Evolutionary conservation across 2,113 vertebrate genomes (phyloP).

Genomic region (Saimiri boliviensis): DNA sequence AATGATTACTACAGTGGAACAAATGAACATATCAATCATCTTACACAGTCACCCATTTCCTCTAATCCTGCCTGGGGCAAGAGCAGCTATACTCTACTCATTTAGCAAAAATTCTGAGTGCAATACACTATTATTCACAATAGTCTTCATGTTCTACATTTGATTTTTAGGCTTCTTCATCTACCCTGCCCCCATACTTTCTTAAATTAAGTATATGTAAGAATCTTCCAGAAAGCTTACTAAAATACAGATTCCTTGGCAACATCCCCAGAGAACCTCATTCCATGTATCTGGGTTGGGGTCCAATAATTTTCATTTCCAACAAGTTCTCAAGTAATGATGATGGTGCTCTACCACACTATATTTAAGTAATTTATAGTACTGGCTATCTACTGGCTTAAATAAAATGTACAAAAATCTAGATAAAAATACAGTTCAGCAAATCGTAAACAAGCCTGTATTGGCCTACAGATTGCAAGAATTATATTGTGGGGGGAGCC

Average conservation of each 20-base stretch:
- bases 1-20: not conserved
- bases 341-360: not conserved
- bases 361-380: not conserved
- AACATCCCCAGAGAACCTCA: not conserved
- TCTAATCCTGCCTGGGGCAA: not conserved
- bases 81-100: not conserved
- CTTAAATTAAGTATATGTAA: not conserved
- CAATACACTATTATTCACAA: not conserved
- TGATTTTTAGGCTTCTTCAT: not conserved
- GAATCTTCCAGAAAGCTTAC: not conserved
- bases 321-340: not conserved
- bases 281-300: not conserved
- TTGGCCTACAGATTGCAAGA: not conserved
- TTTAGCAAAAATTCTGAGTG: not conserved
- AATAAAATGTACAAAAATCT: not conserved
- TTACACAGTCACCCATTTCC: not conserved
- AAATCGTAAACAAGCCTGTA: constrained; percentile 15
- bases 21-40: not conserved
- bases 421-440: not conserved
- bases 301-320: not conserved
- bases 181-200: not conserved
- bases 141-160: not conserved
- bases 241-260: not conserved
- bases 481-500: not conserved
- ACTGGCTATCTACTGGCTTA: not conserved